phyloP scores from a whole-genome alignment of 2,113 vertebrate genomes.

The Sinocyclocheilus anophthalmus region DNA sequence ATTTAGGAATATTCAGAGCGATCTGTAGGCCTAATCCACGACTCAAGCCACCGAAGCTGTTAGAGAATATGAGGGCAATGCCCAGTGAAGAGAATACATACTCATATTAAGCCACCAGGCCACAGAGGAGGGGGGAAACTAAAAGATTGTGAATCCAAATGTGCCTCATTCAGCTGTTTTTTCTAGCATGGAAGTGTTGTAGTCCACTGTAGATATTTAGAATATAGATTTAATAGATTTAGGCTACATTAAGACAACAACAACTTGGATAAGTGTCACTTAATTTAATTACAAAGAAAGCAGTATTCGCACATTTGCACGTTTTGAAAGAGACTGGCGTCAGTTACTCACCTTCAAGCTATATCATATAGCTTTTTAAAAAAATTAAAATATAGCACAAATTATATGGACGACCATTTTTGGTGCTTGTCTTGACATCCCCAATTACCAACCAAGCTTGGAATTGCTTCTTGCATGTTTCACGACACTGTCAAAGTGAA shows the following conservation, averaged over 20 bases:
- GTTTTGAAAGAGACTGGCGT: neutral
- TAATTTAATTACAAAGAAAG: neutral
- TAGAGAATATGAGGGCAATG: constrained; percentile 38
- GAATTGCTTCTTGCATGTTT: neutral
- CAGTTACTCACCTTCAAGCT: neutral
- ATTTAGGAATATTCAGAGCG: constrained; percentile 47
- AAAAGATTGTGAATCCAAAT: neutral
- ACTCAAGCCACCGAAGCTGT: constrained; percentile 44
- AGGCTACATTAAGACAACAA: neutral
- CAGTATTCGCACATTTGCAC: neutral
- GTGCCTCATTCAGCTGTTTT: neutral
- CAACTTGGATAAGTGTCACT: neutral
- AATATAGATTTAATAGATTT: neutral
- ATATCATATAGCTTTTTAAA: neutral
- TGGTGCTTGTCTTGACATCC: no score
- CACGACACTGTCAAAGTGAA: neutral
- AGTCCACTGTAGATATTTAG: neutral
- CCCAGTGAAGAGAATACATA: constrained; percentile 36
- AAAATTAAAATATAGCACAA: neutral
- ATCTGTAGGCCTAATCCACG: constrained; percentile 51
- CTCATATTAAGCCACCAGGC: constrained; percentile 31
- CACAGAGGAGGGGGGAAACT: neutral
- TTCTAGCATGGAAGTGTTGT: neutral
- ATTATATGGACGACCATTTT: neutral
- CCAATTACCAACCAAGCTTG: no score